phyloP scores from a whole-genome alignment of 2,113 vertebrate genomes.

The Cichladusa arquata region DNA sequence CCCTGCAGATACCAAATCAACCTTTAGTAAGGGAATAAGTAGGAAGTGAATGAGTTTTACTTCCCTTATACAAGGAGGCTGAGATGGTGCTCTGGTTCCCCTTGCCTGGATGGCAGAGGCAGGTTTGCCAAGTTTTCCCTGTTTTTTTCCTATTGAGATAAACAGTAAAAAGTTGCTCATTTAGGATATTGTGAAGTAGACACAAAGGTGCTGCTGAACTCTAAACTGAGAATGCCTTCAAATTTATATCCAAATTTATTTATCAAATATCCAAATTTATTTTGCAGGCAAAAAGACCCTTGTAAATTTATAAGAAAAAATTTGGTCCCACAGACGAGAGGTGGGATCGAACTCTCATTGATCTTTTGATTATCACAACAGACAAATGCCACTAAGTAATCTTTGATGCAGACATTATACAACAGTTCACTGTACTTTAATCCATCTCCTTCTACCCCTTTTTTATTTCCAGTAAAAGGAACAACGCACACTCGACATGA shows the following conservation, averaged over 20 bases:
- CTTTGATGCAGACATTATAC: background rate
- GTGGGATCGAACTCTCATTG: background rate
- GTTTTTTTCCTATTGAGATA: background rate
- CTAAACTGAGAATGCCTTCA: background rate
- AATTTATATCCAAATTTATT: background rate
- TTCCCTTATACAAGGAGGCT: background rate
- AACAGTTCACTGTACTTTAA: background rate
- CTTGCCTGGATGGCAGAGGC: background rate
- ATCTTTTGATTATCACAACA: background rate
- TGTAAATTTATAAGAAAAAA: background rate
- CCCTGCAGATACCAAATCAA: background rate
- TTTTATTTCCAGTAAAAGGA: slow-evolving; percentile 51
- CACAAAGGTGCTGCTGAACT: background rate
- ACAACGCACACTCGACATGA: background rate
- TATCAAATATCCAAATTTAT: background rate
- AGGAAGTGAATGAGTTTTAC: background rate
- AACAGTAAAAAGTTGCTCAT: background rate
- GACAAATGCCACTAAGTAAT: background rate
- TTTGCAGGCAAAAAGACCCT: background rate
- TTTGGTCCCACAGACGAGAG: background rate
- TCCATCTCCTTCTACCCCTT: background rate
- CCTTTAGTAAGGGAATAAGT: background rate
- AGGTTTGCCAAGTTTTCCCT: background rate
- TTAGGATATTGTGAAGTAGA: background rate
- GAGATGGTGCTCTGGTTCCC: background rate